Evolutionary conservation across 1,140 invertebrate species (phyloP).

Genomic region (Penaeus japonicus): DNA sequence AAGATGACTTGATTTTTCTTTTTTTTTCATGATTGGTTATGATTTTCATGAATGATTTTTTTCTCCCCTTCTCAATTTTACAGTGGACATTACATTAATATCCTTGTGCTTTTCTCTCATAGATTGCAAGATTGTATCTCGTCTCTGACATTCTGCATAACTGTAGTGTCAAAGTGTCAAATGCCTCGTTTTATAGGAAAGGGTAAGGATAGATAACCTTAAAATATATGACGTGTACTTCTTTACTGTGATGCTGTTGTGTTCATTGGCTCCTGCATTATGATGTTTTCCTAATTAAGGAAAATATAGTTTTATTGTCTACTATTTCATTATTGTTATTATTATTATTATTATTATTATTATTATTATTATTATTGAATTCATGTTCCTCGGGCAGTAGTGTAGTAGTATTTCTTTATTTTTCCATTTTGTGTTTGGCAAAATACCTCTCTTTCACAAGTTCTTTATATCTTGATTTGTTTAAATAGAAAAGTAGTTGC

Average conservation of each 20-base stretch:
- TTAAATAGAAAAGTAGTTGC: no score
- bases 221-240: no score
- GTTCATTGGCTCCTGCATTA: no score
- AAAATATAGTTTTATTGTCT: no score
- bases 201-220: conserved; percentile 70
- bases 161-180: conserved; percentile 93
- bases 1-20: no score
- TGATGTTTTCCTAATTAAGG: no score
- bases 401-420: background rate
- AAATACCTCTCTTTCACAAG: background rate
- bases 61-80: no score
- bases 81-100: no score
- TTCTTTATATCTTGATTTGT: no score
- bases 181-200: conserved; percentile 95
- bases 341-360: background rate
- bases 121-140: conserved; percentile 91
- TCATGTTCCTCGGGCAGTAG: background rate
- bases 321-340: background rate
- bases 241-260: no score
- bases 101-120: conserved; percentile 41
- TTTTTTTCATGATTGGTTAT: no score
- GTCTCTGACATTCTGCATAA: conserved; percentile 98
- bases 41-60: no score
- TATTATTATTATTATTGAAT: background rate
- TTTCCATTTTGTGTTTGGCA: background rate